A percentile compares a stretch with the other conserved stretches of the same genome.
Conservation (phyloP, 2,113 vertebrate genomes). For the Notechis scutatus region DNA sequence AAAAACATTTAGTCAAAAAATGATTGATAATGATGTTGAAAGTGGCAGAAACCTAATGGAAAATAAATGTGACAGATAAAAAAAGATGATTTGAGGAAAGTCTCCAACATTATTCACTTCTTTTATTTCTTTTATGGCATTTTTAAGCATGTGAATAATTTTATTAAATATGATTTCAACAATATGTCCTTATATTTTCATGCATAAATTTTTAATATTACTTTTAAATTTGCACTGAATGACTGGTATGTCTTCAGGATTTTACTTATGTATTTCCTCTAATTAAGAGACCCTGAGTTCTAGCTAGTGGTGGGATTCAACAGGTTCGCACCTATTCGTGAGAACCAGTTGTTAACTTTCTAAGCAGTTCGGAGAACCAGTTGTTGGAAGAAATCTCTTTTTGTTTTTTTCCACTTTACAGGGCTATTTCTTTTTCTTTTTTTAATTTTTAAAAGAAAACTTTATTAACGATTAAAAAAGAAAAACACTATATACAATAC, state of each 20-base stretch:
- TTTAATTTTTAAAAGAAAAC: no score
- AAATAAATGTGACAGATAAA: constrained; percentile 42
- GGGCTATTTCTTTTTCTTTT: no score
- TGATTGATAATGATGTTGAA: constrained; percentile 45
- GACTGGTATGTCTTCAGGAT: not conserved
- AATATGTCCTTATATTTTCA: not conserved
- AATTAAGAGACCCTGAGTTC: not conserved
- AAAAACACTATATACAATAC: no score
- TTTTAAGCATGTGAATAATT: not conserved
- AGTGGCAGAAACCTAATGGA: constrained; percentile 39
- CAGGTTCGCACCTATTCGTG: no score
- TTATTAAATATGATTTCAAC: not conserved
- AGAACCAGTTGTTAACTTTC: no score
- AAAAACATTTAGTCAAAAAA: constrained; percentile 54
- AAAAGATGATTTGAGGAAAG: not conserved
- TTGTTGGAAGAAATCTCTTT: no score
- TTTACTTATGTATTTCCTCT: not conserved
- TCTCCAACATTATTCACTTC: not conserved
- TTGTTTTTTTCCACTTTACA: no score
- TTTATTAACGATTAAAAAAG: no score
- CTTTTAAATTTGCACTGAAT: not conserved
- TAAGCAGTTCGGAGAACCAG: no score
- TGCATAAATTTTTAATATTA: not conserved
- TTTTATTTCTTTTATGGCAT: not conserved
- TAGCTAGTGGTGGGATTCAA: not conserved